Evolutionary conservation across 1,140 invertebrate species (phyloP).

Genomic region (Sitobion miscanthi): DNA sequence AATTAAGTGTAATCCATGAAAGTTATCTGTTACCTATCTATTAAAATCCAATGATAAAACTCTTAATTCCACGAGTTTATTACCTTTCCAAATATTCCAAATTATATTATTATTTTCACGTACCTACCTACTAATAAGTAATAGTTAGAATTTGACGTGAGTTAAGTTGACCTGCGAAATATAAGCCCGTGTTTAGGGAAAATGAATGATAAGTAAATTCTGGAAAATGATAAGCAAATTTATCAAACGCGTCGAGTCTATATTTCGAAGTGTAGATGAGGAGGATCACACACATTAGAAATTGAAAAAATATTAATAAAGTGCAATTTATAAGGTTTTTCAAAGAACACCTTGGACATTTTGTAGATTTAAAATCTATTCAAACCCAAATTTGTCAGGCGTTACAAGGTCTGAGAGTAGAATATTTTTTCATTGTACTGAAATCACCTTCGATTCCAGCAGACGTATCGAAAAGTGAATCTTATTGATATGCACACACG

Average conservation of each 20-base stretch:
- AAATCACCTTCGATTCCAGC: not conserved
- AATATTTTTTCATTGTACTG: not conserved
- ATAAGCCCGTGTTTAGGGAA: no score
- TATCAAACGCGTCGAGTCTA: no score
- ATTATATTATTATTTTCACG: not conserved
- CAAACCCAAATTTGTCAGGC: not conserved
- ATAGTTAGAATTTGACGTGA: not conserved
- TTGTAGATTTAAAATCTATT: not conserved
- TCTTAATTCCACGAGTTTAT: not conserved
- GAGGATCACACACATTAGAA: no score
- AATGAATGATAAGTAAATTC: no score
- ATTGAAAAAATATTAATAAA: no score
- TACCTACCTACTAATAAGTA: not conserved
- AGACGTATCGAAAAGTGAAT: not conserved
- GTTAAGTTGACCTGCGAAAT: not conserved
- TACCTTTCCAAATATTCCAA: not conserved
- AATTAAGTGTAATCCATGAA: not conserved
- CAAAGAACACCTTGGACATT: not conserved
- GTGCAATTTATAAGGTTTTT: no score
- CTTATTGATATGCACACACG: not conserved
- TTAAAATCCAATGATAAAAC: not conserved
- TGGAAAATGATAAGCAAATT: no score
- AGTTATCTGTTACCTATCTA: not conserved
- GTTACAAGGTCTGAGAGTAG: not conserved
- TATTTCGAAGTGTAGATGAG: no score